phyloP scores from a whole-genome alignment of 2,797 vertebrate species.

The Presbytis comata region DNA sequence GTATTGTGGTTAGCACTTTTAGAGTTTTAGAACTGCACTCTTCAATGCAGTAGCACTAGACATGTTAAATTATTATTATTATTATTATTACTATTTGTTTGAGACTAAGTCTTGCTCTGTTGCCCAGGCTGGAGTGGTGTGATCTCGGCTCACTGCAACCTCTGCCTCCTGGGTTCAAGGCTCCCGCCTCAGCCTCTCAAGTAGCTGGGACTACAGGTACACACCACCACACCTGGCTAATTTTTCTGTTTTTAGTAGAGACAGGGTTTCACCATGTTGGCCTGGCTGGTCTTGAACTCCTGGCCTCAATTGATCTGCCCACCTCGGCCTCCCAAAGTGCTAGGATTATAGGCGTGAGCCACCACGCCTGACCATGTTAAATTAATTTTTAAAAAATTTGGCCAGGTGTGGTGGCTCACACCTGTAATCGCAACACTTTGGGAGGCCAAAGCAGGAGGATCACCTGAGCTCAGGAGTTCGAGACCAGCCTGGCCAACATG shows the following conservation, averaged over 20 bases:
- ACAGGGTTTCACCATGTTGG: not conserved
- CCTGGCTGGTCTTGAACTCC: not conserved
- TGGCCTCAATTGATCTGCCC: not conserved
- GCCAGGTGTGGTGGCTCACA: no score
- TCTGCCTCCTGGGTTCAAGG: not conserved
- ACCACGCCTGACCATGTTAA: accelerated
- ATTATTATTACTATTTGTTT: not conserved
- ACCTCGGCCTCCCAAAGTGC: not conserved
- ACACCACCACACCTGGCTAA: not conserved
- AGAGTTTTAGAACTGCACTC: not conserved
- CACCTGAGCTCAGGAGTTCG: no score
- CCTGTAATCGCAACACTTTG: no score
- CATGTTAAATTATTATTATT: not conserved
- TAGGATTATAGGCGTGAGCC: not conserved
- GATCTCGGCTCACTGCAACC: not conserved
- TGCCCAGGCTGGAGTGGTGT: not conserved
- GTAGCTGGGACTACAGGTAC: not conserved
- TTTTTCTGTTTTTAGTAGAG: not conserved
- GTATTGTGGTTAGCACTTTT: not conserved
- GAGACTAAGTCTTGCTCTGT: not conserved
- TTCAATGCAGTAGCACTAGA: not conserved
- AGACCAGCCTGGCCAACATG: no score
- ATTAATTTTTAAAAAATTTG: no score
- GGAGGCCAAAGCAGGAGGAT: no score
- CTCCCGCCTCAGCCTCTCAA: not conserved